phyloP scores from a whole-genome alignment of 2,797 vertebrate species.

The Australoheros facetus region DNA sequence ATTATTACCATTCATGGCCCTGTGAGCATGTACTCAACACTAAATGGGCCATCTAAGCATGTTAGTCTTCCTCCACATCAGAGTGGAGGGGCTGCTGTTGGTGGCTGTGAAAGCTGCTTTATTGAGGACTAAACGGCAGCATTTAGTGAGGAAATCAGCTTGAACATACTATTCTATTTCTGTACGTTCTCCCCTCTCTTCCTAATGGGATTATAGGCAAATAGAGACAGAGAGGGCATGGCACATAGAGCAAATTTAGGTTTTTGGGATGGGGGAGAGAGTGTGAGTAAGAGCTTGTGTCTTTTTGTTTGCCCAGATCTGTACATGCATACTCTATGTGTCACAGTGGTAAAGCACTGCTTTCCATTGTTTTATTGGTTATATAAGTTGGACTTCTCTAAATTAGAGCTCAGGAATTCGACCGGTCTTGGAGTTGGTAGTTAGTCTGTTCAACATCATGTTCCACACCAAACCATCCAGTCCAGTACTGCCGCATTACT shows the following conservation, averaged over 20 bases:
- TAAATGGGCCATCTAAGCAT: slow-evolving; percentile 42
- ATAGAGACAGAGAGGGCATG: slow-evolving; percentile 60
- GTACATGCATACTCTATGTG: neutral
- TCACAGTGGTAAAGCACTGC: neutral
- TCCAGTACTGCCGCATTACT: neutral
- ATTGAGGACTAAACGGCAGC: slow-evolving; percentile 60
- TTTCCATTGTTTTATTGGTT: neutral
- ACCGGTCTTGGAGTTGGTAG: neutral
- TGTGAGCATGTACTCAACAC: slow-evolving; percentile 15
- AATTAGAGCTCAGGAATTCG: neutral
- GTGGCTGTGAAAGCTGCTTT: slow-evolving; percentile 58
- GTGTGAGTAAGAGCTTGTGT: slow-evolving; percentile 20
- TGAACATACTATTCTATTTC: slow-evolving; percentile 74
- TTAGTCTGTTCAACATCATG: neutral
- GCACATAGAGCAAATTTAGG: slow-evolving; percentile 57
- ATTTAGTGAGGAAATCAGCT: slow-evolving; percentile 69
- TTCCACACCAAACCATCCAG: neutral
- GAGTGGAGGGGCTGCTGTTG: slow-evolving; percentile 44
- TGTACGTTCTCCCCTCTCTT: slow-evolving; percentile 63
- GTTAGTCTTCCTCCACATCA: slow-evolving; percentile 44
- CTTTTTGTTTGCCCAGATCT: neutral
- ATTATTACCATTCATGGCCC: slow-evolving; percentile 20
- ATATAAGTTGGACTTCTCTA: neutral
- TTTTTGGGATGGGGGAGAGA: slow-evolving; percentile 35
- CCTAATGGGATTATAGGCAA: slow-evolving; percentile 73